Evolutionary conservation across 1,140 invertebrate species (phyloP), one percentile per base, ranked within the genome.

Genomic region (Ips nitidus): DNA sequence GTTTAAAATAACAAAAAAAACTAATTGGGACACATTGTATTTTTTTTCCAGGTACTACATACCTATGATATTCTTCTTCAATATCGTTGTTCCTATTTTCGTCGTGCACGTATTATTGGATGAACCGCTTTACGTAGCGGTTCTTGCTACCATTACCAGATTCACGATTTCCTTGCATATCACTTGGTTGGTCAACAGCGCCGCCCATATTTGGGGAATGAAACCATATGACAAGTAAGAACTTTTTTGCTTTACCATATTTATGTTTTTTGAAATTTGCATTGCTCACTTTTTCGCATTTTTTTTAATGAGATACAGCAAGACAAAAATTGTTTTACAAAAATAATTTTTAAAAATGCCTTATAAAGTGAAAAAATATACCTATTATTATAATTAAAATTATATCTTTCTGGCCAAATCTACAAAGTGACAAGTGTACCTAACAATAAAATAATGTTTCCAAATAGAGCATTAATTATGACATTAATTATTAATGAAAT

Each of bases 141-240:
- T 86, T 61, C 77, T 87, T 0, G 78, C 85, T 56, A 81, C 79
- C 2, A 75, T 91, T 6, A 75, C 89, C 4, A 83, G 91, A 50
- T 93, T 91, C 77, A 79, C 82, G 7, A 53, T 87, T 2, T 80
- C 80, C 1, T 81, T 94, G 6, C 88, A 94, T 78, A 80, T 82
- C 45, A 93, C 91, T 1, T 94, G 91, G 90, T 82, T 89, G 45
- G 91, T 94, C 2, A 94, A 94, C 78, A 91, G 88, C 75, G 86
- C 85, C 36, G 91, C 91, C 38, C 91, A 94, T 77, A 84, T 90
- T 66, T 91, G 85, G 81, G 92, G 92, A 5, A 83, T 82, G 53
- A 86, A 84, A 71, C 91, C 91, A 1, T 94, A 91, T 76, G 89
- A 94, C 81, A 88, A 87, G 90, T 88, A 55, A 86, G 78, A 40